A percentile compares a stretch with the other conserved stretches of the same genome.
Evolutionary conservation across 1,140 invertebrate species (phyloP).

Genomic region (Neodiprion lecontei): DNA sequence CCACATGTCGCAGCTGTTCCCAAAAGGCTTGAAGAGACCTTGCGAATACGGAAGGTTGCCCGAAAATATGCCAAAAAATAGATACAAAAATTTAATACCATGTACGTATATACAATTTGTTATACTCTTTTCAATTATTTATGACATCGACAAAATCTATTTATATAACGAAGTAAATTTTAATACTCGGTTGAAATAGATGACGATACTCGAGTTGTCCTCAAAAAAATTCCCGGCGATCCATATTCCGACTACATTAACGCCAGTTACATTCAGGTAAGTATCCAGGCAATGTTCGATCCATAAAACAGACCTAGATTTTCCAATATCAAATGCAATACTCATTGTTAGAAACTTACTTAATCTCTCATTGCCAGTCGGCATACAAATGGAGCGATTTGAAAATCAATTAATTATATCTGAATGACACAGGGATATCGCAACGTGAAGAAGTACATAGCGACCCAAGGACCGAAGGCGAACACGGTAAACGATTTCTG

Average conservation of each 20-base stretch:
- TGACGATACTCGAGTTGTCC: constrained; percentile 73
- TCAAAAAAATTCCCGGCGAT: constrained; percentile 66
- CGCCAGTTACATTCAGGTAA: constrained; percentile 89
- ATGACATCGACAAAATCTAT: background rate
- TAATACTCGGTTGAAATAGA: constrained; percentile 49
- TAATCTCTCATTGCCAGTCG: background rate
- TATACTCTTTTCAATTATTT: background rate
- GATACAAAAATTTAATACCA: constrained; percentile 56
- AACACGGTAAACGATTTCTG: constrained; percentile 96
- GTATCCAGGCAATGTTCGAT: constrained; percentile 23
- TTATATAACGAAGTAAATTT: no score
- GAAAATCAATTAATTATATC: no score
- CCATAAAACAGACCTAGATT: constrained; percentile 35
- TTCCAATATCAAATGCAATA: constrained; percentile 37
- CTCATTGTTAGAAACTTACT: no score
- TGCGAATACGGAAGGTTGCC: constrained; percentile 58
- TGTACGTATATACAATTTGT: constrained; percentile 3
- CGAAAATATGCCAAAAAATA: constrained; percentile 64
- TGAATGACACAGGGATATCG: constrained; percentile 78
- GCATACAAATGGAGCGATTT: background rate
- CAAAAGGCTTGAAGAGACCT: constrained; percentile 64
- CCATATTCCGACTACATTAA: constrained; percentile 91
- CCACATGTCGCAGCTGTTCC: constrained; percentile 46
- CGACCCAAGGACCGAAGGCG: constrained; percentile 92
- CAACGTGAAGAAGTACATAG: constrained; percentile 91